Evolutionary conservation across 1,140 invertebrate genomes (phyloP).

Genomic region (Glomeris maerens): DNA sequence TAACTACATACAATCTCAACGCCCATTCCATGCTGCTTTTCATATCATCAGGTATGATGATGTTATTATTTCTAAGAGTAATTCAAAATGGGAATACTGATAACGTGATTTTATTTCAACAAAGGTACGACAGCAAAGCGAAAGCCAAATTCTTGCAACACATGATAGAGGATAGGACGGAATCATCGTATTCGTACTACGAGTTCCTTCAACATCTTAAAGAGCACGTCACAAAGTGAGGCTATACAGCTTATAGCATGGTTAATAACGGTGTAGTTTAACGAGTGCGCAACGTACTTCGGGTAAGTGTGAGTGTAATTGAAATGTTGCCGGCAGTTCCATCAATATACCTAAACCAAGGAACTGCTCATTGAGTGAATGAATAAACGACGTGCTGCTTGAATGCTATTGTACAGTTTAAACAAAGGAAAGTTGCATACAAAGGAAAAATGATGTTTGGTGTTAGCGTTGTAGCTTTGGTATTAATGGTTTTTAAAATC

Average conservation of each 20-base stretch:
- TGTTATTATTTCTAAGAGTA: neutral
- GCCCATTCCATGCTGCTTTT: constrained; percentile 59
- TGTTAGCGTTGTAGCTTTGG: too few relatives aligned
- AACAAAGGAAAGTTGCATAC: too few relatives aligned
- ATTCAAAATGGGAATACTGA: constrained; percentile 2
- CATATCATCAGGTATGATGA: constrained; percentile 59
- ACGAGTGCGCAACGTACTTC: neutral
- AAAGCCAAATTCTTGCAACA: constrained; percentile 69
- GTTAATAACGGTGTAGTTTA: neutral
- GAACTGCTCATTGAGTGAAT: neutral
- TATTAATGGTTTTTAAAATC: too few relatives aligned
- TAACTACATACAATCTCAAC: constrained; percentile 64
- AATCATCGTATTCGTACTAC: constrained; percentile 86
- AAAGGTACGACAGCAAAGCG: constrained; percentile 72
- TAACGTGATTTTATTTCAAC: constrained; percentile 13
- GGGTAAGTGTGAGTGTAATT: neutral
- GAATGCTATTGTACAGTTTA: neutral
- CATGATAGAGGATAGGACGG: constrained; percentile 84
- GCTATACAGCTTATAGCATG: neutral
- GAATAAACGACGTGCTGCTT: neutral
- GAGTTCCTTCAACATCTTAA: constrained; percentile 96
- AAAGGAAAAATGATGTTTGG: too few relatives aligned
- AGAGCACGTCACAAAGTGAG: constrained; percentile 51
- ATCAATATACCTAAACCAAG: neutral
- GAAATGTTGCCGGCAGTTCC: neutral